Base-by-base conservation (phyloP, 1,140 invertebrate genomes). In the Maconellicoccus hirsutus region DNA sequence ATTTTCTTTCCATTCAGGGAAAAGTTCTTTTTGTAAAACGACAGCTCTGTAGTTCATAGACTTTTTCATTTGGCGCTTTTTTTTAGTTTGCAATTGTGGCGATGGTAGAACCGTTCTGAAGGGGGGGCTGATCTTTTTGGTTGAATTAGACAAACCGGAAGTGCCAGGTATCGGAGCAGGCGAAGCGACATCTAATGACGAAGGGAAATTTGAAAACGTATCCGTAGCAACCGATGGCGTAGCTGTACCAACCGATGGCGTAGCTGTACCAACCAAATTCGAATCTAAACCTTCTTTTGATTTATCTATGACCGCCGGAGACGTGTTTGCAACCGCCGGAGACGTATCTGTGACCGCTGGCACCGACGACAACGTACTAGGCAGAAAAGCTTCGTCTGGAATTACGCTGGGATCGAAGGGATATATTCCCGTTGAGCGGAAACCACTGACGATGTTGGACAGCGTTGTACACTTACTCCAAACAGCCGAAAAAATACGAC, bases 371-470 rank as follows among this genome's bases (percentile, higher is more conserved):
- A 70, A 39, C 22, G 22, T 38, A 52, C 27, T 38, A 6, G 70
- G 29, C 22, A 70, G 72, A 69, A 71, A 74, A 12, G 70, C 71
- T 66, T 73, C 66, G 39, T 74, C 73, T 66, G 74, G 74, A 26
- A 76, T 71, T 6, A 42, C 29, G 33, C 71, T 14, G 12, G 42
- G 73, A 71, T 77, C 73, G 22, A 75, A 75, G 23, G 75, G 76
- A 66, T 70, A 74, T 10, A 76, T 75, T 26, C 74, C 76, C 33
- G 70, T 73, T 8, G 59, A 71, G 39, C 59, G 59, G 71, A 76
- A 76, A 16, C 74, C 76, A 33, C 52, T 72, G 23, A 70, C 66
- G 23, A 25, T 74, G 66, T 75, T 77, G 10, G 69, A 72, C 14
- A 74, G 33, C 12, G 75, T 72, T 27, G 72, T 72, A 25, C 71